Percentiles rank a stretch among this genome's conserved stretches.
phyloP scores from a whole-genome alignment of 2,888 invertebrate species.

The Eulithis prunata region DNA sequence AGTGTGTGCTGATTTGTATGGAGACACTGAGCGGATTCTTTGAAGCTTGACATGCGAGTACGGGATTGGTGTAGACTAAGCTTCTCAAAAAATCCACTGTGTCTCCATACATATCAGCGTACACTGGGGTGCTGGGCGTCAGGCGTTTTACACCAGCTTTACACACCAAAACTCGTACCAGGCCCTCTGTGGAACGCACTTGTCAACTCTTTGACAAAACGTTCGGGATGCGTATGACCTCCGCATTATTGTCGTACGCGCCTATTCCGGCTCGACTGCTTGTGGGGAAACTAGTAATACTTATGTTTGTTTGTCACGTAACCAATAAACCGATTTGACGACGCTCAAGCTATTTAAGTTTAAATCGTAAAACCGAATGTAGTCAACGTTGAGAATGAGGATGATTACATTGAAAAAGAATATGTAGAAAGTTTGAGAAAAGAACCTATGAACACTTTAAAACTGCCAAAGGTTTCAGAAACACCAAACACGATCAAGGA shows the following conservation, averaged over 20 bases:
- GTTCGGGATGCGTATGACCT: slow-evolving; percentile 27
- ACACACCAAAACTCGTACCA: no score
- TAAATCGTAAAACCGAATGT: slow-evolving; percentile 24
- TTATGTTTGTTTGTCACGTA: slow-evolving; percentile 36
- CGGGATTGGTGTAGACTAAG: no score
- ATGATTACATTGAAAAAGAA: slow-evolving; percentile 15
- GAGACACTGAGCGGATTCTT: no score
- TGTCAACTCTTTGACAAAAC: slow-evolving; percentile 16
- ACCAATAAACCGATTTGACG: slow-evolving; percentile 32
- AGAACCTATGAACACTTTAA: no score
- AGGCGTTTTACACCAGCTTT: no score
- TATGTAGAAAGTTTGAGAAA: slow-evolving; percentile 1
- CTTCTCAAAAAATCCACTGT: no score
- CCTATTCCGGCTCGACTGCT: slow-evolving; percentile 28
- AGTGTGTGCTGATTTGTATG: no score
- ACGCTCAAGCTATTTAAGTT: slow-evolving; percentile 21
- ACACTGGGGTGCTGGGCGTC: no score
- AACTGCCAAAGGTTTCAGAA: background rate
- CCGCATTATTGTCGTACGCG: slow-evolving; percentile 31
- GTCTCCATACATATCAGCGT: no score
- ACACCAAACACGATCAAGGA: background rate
- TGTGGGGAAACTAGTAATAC: slow-evolving; percentile 28
- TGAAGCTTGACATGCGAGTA: no score
- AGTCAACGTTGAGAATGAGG: slow-evolving; percentile 9
- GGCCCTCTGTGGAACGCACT: background rate